A percentile compares a stretch with the other conserved stretches of the same genome.
Evolutionary conservation across 2,797 vertebrate species (phyloP).

Genomic region (Ambastaia sidthimunki): DNA sequence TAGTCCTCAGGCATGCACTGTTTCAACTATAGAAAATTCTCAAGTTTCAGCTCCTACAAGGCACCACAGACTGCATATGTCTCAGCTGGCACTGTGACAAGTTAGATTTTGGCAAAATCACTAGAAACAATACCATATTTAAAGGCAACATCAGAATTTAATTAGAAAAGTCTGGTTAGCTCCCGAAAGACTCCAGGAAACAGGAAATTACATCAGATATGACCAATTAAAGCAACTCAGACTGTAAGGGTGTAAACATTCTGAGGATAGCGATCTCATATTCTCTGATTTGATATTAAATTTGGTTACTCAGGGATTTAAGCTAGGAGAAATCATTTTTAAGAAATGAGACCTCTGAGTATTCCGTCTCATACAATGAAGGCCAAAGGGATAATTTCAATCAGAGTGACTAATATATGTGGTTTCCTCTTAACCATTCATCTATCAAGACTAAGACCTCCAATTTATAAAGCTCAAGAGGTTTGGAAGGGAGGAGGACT

Average conservation of each 20-base stretch:
- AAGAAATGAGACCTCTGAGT: constrained; percentile 24
- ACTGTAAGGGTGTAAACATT: constrained; percentile 33
- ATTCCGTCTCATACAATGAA: background rate
- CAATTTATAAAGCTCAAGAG: constrained; percentile 32
- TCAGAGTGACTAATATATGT: constrained; percentile 21
- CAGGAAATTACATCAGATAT: background rate
- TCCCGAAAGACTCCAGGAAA: background rate
- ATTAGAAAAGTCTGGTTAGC: constrained; percentile 12
- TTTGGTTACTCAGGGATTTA: background rate
- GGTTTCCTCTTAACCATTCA: constrained; percentile 4
- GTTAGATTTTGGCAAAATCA: background rate
- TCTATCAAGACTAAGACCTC: constrained; percentile 13
- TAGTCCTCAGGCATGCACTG: constrained; percentile 34
- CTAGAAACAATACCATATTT: background rate
- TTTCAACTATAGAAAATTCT: constrained; percentile 17
- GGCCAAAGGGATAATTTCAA: constrained; percentile 29
- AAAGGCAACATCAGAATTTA: constrained; percentile 6
- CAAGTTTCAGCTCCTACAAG: constrained; percentile 9
- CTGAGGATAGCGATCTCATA: background rate
- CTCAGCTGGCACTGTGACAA: background rate
- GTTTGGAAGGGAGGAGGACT: background rate
- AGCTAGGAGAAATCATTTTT: constrained; percentile 19
- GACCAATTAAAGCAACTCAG: background rate
- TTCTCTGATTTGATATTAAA: background rate
- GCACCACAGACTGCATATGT: background rate